Conservation (phyloP, 2,888 invertebrate genomes). For the Periphyllus acericola region DNA sequence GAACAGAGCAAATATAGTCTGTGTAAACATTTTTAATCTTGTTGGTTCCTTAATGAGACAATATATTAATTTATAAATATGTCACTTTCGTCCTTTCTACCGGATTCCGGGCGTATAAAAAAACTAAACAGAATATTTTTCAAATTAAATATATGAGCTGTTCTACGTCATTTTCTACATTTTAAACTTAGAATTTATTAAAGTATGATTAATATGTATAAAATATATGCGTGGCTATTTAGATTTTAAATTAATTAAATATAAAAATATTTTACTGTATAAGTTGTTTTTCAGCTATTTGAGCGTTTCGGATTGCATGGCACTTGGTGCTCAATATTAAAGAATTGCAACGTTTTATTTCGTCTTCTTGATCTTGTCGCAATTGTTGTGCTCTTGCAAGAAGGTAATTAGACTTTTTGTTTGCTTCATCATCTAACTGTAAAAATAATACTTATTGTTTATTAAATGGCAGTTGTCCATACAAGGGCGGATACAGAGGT, state of each 20-base stretch:
- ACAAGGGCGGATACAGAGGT: too few species aligned
- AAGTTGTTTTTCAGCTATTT: slow-evolving; percentile 74
- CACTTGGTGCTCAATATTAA: slow-evolving; percentile 86
- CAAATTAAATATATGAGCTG: too few species aligned
- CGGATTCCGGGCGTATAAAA: too few species aligned
- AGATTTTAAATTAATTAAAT: background rate
- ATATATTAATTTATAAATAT: too few species aligned
- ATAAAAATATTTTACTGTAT: slow-evolving; percentile 65
- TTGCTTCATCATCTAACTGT: slow-evolving; percentile 70
- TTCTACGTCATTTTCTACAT: too few species aligned
- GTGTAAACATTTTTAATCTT: too few species aligned
- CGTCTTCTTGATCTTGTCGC: slow-evolving; percentile 73
- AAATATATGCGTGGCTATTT: background rate
- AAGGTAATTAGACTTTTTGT: slow-evolving; percentile 69
- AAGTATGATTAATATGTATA: too few species aligned
- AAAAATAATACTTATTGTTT: slow-evolving; percentile 61
- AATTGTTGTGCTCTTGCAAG: slow-evolving; percentile 71
- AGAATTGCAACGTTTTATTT: slow-evolving; percentile 79
- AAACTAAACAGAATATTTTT: too few species aligned
- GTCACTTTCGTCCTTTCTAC: too few species aligned
- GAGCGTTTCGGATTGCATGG: slow-evolving; percentile 84
- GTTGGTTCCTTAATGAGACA: too few species aligned
- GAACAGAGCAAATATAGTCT: too few species aligned
- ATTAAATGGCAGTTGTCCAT: background rate
- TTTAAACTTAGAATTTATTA: too few species aligned